A percentile compares a stretch with the other conserved stretches of the same genome.
Evolutionary conservation across 2,797 vertebrate species (phyloP).

Genomic region (Acanthis flammea): DNA sequence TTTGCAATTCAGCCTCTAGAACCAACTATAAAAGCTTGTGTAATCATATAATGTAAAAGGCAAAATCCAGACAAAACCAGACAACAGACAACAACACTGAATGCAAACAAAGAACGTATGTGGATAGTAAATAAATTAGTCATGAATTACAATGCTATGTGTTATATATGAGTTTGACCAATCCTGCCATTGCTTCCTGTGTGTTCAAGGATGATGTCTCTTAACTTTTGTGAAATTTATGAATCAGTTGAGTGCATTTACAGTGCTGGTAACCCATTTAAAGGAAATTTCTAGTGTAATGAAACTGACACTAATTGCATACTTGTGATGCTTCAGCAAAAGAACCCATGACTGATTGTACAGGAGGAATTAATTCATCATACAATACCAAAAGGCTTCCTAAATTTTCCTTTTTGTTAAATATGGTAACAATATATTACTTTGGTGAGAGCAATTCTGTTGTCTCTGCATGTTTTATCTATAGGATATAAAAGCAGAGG

Average conservation of each 20-base stretch:
- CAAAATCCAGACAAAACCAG: not conserved
- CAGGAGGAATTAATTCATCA: not conserved
- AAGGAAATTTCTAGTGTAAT: not conserved
- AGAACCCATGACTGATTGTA: not conserved
- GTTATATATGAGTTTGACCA: not conserved
- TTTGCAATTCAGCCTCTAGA: not conserved
- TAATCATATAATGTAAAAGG: not conserved
- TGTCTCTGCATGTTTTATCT: not conserved
- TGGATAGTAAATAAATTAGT: not conserved
- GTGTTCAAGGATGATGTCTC: not conserved
- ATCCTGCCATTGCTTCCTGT: not conserved
- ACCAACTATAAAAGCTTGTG: fast-evolving
- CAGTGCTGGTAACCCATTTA: not conserved
- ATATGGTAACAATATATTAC: not conserved
- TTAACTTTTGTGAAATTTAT: not conserved
- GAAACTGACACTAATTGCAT: not conserved
- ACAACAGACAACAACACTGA: not conserved
- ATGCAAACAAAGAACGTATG: fast-evolving
- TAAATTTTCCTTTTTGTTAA: not conserved
- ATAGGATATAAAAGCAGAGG: not conserved
- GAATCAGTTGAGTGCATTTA: not conserved
- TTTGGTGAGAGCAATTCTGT: not conserved
- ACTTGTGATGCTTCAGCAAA: not conserved
- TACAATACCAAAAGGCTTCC: not conserved
- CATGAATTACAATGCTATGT: not conserved